Conservation (phyloP, 53 echinoderm and acorn worm genomes). For the Paelopatides confundens region DNA sequence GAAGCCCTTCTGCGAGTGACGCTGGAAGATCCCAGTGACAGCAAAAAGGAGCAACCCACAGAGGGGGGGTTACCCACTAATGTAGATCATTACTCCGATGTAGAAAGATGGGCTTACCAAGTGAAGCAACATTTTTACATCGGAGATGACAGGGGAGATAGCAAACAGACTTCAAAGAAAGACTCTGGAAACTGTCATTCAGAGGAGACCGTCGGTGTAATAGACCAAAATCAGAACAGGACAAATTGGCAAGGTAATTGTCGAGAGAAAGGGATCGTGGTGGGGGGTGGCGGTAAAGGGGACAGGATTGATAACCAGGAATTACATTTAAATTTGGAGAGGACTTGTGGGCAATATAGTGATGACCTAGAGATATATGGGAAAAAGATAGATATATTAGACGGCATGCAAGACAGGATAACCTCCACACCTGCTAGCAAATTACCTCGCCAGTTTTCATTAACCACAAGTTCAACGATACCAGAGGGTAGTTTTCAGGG, state of each 20-base stretch:
- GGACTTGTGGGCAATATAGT: not conserved
- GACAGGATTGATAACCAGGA: not conserved
- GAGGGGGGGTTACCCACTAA: not conserved
- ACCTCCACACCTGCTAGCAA: conserved; percentile 94
- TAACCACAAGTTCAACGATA: conserved; percentile 54
- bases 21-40: not conserved
- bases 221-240: conserved; percentile 39
- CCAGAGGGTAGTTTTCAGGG: conserved; percentile 91
- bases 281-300: not conserved
- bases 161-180: not conserved
- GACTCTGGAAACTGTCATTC: not conserved
- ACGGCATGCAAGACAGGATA: conserved; percentile 17
- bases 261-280: not conserved
- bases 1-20: conserved; percentile 35
- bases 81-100: conserved; percentile 12
- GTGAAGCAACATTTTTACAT: conserved; percentile 45
- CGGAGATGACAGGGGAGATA: not conserved
- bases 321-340: not conserved
- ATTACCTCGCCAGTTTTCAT: conserved; percentile 69
- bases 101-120: conserved; percentile 32
- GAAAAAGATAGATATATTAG: conserved; percentile 26
- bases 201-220: conserved; percentile 31
- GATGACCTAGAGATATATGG: not conserved
- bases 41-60: not conserved
- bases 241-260: not conserved